These are phyloP conservation scores for Campylorhamphus procurvoides DNA, from an alignment of 2,113 vertebrate genomes.

Conservation along the genomic window DNA sequence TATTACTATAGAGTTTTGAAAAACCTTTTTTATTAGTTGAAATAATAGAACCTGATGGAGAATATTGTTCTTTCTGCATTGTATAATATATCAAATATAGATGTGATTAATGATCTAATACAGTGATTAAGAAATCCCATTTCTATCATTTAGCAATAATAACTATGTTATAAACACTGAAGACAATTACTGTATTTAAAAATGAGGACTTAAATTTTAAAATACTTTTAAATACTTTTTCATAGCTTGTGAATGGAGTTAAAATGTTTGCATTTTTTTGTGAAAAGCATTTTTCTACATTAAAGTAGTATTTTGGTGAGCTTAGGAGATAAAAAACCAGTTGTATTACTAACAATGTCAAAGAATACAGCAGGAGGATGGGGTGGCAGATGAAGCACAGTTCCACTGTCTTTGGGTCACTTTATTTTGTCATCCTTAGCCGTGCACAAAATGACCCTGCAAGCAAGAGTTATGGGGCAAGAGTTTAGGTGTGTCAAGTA, in stretches of 20 bases:
- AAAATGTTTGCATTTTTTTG: not conserved
- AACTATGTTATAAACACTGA: not conserved
- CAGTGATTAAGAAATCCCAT: not conserved
- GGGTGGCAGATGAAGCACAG: not conserved
- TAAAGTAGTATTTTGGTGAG: not conserved
- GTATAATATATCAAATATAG: not conserved
- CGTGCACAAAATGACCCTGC: not conserved
- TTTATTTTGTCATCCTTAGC: not conserved
- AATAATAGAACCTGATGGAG: not conserved
- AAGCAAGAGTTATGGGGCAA: not conserved
- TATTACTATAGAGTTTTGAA: not conserved
- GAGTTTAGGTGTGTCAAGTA: not conserved
- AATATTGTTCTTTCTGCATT: not conserved
- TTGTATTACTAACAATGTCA: not conserved
- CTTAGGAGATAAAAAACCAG: not conserved
- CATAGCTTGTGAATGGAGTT: not conserved
- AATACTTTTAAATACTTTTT: not conserved
- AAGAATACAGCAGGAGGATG: not conserved
- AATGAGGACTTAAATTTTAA: not conserved
- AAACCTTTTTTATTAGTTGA: not conserved
- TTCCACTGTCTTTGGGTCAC: not conserved
- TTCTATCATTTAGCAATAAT: not conserved
- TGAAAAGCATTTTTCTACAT: not conserved
- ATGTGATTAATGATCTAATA: constrained; percentile 5
- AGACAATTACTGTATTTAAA: not conserved